These are phyloP conservation scores for Hemitrygon akajei DNA, from an alignment of 2,797 vertebrate genomes.

Conservation along the genomic window DNA sequence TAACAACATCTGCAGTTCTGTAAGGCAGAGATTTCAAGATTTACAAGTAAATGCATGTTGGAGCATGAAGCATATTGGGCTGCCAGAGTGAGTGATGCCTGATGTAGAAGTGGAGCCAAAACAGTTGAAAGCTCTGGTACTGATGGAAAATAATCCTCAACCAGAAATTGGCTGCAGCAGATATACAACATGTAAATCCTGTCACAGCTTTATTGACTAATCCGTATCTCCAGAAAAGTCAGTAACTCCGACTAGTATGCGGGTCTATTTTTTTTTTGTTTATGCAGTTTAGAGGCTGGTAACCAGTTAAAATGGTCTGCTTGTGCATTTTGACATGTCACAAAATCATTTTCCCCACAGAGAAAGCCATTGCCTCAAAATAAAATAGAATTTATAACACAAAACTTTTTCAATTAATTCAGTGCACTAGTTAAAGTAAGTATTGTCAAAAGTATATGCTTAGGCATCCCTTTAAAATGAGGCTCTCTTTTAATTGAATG, in stretches of 20 bases:
- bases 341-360: neutral
- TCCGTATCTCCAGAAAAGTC: neutral
- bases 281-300: neutral
- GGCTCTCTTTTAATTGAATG: no score
- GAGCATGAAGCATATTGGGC: no score
- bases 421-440: no score
- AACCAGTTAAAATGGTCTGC: neutral
- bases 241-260: neutral
- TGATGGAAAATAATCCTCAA: neutral
- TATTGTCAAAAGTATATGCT: no score
- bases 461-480: no score
- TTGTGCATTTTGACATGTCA: neutral
- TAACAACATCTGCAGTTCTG: no score
- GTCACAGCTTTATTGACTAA: neutral
- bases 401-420: no score
- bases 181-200: neutral
- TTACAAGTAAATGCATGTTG: no score
- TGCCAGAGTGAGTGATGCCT: neutral
- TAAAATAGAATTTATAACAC: no score
- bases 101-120: neutral
- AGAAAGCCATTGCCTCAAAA: no score
- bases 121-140: neutral
- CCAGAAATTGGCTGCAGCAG: neutral
- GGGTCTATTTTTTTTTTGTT: neutral
- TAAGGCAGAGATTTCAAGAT: neutral